Evolutionary conservation across 2,888 invertebrate species (phyloP).

Genomic region (Seladonia tumulorum): DNA sequence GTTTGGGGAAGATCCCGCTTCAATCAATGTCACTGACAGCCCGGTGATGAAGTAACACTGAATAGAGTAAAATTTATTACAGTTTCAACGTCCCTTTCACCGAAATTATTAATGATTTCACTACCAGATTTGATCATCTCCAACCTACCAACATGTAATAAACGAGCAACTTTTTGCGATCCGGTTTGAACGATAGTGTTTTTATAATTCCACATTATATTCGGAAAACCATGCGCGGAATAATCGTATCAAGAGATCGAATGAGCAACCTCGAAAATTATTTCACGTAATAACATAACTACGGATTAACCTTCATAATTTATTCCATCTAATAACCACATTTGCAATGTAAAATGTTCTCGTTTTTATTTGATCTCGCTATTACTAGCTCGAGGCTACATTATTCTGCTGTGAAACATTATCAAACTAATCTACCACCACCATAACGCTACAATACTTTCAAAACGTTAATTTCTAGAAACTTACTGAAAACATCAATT

Average conservation of each 20-base stretch:
- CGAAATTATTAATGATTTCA: not conserved
- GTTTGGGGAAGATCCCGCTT: not conserved
- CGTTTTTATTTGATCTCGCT: not conserved
- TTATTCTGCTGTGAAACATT: not conserved
- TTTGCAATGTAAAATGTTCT: not conserved
- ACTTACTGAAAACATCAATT: not conserved
- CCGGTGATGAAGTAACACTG: not conserved
- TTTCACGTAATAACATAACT: not conserved
- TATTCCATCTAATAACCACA: not conserved
- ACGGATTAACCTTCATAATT: not conserved
- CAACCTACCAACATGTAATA: not conserved
- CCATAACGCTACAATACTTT: not conserved
- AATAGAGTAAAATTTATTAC: not conserved
- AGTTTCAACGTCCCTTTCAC: not conserved
- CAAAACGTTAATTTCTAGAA: not conserved
- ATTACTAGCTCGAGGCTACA: not conserved
- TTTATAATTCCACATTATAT: not conserved
- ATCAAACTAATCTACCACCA: not conserved
- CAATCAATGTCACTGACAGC: not conserved
- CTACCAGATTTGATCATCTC: not conserved
- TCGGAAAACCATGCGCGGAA: not conserved
- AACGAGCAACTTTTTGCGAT: not conserved
- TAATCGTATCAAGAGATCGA: not conserved
- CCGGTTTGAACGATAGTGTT: not conserved
- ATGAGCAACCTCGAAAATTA: not conserved